These are phyloP conservation scores for Petrosia ficiformis DNA, from an alignment of 37 sponge, comb jelly and placozoan species.

Conservation along the genomic window DNA sequence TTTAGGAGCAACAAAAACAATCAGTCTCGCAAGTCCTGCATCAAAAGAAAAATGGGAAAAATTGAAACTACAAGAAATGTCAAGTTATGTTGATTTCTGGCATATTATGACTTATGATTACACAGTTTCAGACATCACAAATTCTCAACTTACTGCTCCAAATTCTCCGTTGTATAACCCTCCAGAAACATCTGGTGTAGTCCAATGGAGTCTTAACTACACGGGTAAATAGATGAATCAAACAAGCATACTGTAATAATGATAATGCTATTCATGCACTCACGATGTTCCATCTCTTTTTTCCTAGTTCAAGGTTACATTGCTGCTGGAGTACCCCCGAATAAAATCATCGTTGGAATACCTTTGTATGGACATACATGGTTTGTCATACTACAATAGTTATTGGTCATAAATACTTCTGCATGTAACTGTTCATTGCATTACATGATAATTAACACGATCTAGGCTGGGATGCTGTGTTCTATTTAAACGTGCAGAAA, in stretches of 20 bases:
- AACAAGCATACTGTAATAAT: neutral
- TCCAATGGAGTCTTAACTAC: slow-evolving; percentile 19
- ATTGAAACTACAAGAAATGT: neutral
- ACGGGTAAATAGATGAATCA: neutral
- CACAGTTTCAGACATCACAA: slow-evolving; percentile 14
- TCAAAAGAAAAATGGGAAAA: neutral
- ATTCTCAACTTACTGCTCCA: slow-evolving; percentile 16
- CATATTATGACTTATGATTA: slow-evolving; percentile 20
- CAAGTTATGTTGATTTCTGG: slow-evolving; percentile 28
- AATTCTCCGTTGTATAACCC: slow-evolving; percentile 20
- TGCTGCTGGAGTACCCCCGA: slow-evolving; percentile 24
- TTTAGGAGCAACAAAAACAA: neutral
- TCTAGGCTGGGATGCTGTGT: too few relatives aligned
- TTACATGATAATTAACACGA: too few relatives aligned
- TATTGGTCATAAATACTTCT: neutral
- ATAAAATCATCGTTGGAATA: slow-evolving; percentile 32
- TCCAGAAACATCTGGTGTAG: neutral
- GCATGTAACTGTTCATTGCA: neutral
- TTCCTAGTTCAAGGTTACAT: slow-evolving; percentile 10
- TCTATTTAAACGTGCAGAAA: too few relatives aligned
- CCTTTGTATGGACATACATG: slow-evolving; percentile 33
- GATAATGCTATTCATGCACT: neutral
- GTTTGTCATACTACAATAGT: neutral
- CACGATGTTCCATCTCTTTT: neutral
- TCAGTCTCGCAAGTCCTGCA: slow-evolving; percentile 11